Evolutionary conservation across 2,113 vertebrate species (phyloP), one percentile per base, ranked within the genome.

Genomic region (Tonatia bakeri): DNA sequence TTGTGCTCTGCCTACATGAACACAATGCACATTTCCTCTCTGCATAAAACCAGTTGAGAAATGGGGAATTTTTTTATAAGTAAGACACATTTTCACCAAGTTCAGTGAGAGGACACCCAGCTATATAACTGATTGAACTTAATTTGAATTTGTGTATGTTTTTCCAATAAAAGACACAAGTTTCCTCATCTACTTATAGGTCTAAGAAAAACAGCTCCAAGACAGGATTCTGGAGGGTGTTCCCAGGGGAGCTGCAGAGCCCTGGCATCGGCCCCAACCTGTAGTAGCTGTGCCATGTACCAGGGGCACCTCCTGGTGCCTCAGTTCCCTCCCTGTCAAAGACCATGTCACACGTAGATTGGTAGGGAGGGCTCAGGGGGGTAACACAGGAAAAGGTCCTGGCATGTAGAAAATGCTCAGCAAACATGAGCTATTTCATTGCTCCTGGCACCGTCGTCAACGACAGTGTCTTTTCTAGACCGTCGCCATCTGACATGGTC

Each of bases 371-470:
- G 19, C 22, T 47, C 7, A 0, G 16, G 28, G 61, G 43, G 26
- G 11, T 16, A 3, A 8, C 22, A 2, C 1, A 0, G 40, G 69
- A 24, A 38, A 50, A 16, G 70, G 12, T 12, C 61, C 64, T 26
- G 7, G 2, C 20, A 4, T n/a, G 1, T 3, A 22, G 36, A 13
- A 70, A 5, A 19, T 10, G 7, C 36, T 36, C 0, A 10, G 1
- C 50, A n/a, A 43, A 36, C 4, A 2, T 8, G 17, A 72, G 11
- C 40, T 15, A 2, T 38, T 83, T 54, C 20, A 10, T 7, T n/a
- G 77, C 61, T 19, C 8, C 64, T 19, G 45, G 13, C 13, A 36
- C 69, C 26, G 10, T 2, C 17, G 2, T 36, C 28, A 5, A 20
- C 13, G 9, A 7, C 24, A 14, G 19, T 12, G n/a, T 43, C 8